Evolutionary conservation across 2,888 invertebrate genomes (phyloP), one percentile per base, ranked within the genome.

Genomic region (Agriopis leucophaearia): DNA sequence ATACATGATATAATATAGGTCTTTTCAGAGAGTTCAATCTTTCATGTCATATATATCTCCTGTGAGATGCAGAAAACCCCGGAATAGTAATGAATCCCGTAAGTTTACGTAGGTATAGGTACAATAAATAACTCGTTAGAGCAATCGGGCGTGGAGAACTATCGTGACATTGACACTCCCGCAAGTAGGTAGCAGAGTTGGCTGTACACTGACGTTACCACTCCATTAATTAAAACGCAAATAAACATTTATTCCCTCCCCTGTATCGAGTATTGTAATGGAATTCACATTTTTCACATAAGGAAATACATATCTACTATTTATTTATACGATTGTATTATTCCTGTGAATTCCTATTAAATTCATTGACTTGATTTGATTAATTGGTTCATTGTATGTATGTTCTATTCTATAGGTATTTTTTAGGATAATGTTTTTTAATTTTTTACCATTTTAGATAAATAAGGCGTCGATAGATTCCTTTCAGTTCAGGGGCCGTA

Each of bases 141-240:
- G 8, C n/a, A 44, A 45, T 57, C 45, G 13, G 42, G 18, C 72
- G 70, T 64, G 47, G 51, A 72, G 67, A 71, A 69, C 27, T 66
- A 68, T 72, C 72, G 73, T 75, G 80, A 76, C 79, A 81, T 80
- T 81, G 81, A 81, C 79, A 80, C 79, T 80, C 78, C 80, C 78
- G 78, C 74, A 72, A 65, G 51, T 55, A 66, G 57, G n/a, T n/a
- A n/a, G n/a, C n/a, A n/a, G 65, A 67, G 64, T 64, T 65, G 70
- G 59, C 71, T 70, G 66, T 65, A 66, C 69, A 57, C 60, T 58
- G 63, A 66, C 66, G 65, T 44, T 44, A 56, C 8, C 27, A 45
- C 45, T 44, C 54, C 64, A 69, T 63, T 67, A 54, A 64, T 70
- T 69, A 62, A 66, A 69, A 61, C 60, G 48, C 61, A 57, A 61